These are phyloP conservation scores for Uria lomvia DNA, from an alignment of 2,113 vertebrate genomes.

Conservation along the genomic window DNA sequence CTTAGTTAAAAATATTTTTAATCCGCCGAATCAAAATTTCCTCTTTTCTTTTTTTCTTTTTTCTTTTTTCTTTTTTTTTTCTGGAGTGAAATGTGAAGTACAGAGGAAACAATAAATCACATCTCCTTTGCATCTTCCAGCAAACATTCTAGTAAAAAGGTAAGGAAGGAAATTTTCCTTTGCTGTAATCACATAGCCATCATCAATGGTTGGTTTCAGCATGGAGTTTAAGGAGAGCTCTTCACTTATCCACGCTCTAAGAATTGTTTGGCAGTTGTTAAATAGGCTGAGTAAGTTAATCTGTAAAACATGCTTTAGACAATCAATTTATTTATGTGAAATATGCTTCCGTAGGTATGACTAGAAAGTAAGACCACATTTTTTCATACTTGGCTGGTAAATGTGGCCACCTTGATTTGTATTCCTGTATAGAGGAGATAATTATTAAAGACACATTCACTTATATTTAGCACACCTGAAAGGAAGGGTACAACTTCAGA, in stretches of 20 bases:
- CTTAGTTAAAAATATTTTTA: not conserved
- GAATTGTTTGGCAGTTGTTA: not conserved
- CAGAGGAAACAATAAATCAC: not conserved
- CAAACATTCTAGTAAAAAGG: not conserved
- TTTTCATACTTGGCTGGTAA: not conserved
- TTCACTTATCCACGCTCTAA: not conserved
- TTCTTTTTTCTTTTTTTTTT: no score
- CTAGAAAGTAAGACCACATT: not conserved
- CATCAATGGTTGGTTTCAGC: not conserved
- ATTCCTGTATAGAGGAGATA: not conserved
- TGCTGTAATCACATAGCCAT: not conserved
- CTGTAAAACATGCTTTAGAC: not conserved
- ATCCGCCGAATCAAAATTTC: not conserved
- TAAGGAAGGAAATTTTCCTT: not conserved
- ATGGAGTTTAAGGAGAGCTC: not conserved
- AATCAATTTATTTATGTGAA: not conserved
- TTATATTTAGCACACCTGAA: not conserved
- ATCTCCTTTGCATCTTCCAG: not conserved
- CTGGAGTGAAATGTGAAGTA: not conserved
- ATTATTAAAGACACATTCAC: not conserved
- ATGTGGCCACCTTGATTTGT: not conserved
- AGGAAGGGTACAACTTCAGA: not conserved
- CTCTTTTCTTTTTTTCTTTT: not conserved
- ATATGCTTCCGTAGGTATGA: not conserved
- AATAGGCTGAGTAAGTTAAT: not conserved